A percentile compares a stretch with the other conserved stretches of the same genome.
Evolutionary conservation across 2,797 vertebrate genomes (phyloP).

Genomic region (Garrulus glandarius): DNA sequence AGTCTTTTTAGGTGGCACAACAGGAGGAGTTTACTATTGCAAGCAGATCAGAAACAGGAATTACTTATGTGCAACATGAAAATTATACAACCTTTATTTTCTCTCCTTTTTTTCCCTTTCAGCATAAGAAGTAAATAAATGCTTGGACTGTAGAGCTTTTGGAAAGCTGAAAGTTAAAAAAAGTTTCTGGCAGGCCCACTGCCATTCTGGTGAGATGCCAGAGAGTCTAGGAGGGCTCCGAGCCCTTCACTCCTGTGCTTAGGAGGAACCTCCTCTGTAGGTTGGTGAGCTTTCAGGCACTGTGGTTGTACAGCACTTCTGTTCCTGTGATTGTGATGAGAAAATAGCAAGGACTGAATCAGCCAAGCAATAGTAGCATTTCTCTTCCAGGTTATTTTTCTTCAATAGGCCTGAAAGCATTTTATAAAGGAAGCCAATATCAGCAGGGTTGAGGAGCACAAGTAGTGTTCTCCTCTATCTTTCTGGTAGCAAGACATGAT

Average conservation of each 20-base stretch:
- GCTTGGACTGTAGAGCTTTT: neutral
- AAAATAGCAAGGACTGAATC: neutral
- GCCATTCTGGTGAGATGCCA: neutral
- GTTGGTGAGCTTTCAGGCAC: neutral
- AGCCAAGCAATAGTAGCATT: neutral
- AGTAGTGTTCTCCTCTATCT: neutral
- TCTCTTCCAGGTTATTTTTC: neutral
- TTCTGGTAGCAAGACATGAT: neutral
- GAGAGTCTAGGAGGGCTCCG: neutral
- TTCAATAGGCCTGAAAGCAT: neutral
- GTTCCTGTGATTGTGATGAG: neutral
- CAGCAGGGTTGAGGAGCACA: neutral
- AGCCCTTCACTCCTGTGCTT: neutral
- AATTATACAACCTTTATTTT: neutral
- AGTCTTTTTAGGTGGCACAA: slow-evolving; percentile 14
- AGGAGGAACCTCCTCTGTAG: neutral
- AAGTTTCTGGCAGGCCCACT: neutral
- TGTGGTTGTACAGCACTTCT: neutral
- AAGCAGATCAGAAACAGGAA: neutral
- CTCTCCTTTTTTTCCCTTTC: neutral
- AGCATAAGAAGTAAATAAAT: neutral
- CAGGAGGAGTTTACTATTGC: neutral
- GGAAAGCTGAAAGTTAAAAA: neutral
- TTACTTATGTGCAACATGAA: neutral
- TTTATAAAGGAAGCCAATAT: neutral